Evolutionary conservation across 2,888 invertebrate species (phyloP).

Genomic region (Caenorhabditis panamensis): DNA sequence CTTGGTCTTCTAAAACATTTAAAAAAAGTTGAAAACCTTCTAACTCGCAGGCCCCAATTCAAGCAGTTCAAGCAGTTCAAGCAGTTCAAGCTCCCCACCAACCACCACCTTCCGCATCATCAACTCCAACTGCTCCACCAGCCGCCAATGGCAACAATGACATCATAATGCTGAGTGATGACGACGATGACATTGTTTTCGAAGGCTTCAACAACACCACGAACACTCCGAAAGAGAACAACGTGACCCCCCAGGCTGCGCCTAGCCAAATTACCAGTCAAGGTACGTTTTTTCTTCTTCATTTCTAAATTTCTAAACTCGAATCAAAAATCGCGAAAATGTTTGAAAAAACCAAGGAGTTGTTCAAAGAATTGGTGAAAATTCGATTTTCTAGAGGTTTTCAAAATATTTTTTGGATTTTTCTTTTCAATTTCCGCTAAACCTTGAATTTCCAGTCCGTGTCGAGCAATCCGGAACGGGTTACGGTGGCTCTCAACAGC

Average conservation of each 20-base stretch:
- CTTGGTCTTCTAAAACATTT: too few species aligned
- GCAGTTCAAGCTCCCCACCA: too few species aligned
- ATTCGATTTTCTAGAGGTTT: too few species aligned
- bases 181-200: slow-evolving; percentile 29
- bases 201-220: too few species aligned
- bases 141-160: too few species aligned
- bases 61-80: too few species aligned
- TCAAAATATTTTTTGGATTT: too few species aligned
- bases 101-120: not conserved
- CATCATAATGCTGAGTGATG: slow-evolving; percentile 22
- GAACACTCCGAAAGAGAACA: too few species aligned
- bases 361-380: not conserved
- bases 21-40: too few species aligned
- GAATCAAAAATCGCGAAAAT: slow-evolving; percentile 1
- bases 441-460: slow-evolving; percentile 23
- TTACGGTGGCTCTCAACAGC: slow-evolving; percentile 16
- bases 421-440: not conserved
- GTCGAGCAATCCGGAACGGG: slow-evolving; percentile 10
- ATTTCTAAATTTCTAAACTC: not conserved
- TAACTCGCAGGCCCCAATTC: too few species aligned
- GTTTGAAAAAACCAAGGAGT: not conserved
- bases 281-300: slow-evolving; percentile 19
- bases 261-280: not conserved
- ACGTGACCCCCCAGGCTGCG: too few species aligned
- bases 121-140: not conserved